Base-by-base conservation (phyloP, 2,797 vertebrate genomes). In the Mormyrus hasselquistii region DNA sequence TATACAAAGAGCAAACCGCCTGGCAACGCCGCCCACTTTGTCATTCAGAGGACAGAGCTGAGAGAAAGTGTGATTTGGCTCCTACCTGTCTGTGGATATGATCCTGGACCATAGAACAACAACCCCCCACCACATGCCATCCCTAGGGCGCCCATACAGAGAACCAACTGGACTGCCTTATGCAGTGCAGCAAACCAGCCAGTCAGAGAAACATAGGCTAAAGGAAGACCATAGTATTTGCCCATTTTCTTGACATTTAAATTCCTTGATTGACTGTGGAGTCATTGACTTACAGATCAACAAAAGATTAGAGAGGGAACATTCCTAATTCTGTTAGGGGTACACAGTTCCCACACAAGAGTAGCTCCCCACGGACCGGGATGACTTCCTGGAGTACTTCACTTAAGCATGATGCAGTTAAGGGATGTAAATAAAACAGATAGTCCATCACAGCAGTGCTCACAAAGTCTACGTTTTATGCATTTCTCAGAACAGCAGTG, bases 341-440 rank as follows among this genome's bases (percentile, higher is more conserved):
- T 50, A n/a, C 47, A 22, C 41, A 38, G 69, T 22, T 2, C 44
- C 41, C 65, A 49, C 34, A 89, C 41, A 49, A 90, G 89, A 87
- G 59, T 34, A 4, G 53, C n/a, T 44, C 25, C 14, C 25, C 4
- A 29, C 12, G n/a, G 62, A 29, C 8, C 2, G 34, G 55, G 57
- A n/a, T 29, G 65, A 85, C 34, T 85, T 34, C 83, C 19, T 25
- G 73, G 84, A 53, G 88, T 86, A 44, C 19, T 50, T 34, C 12
- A 29, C 50, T 83, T 25, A 69, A 25, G 19, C 41, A 19, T 34
- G 59, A 14, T 44, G 85, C 79, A 53, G n/a, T 84, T 84, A 87
- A 69, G 88, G 86, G 90, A 93, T 91, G 90, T 92, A 92, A 93
- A 93, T 55, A 89, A 93, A 69, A 89, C 89, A 92, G n/a, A 92